A percentile compares a stretch with the other conserved stretches of the same genome.
Conservation (phyloP, 2,113 vertebrate genomes). For the Hipposideros armiger region DNA sequence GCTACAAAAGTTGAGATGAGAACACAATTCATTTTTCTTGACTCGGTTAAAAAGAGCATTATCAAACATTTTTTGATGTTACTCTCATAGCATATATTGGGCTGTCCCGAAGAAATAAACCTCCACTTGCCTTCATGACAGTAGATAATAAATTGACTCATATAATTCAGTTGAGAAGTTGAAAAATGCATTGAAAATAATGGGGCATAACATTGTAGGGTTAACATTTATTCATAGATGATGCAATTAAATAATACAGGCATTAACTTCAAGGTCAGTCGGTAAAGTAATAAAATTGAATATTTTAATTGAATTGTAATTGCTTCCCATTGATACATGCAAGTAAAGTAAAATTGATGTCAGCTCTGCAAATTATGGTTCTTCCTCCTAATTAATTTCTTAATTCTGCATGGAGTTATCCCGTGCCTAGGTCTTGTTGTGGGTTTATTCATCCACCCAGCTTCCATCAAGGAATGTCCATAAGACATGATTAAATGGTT, state of each 20-base stretch:
- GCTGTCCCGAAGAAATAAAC: conserved; percentile 83
- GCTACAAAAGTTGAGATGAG: conserved; percentile 70
- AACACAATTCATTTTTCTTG: conserved; percentile 69
- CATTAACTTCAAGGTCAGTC: conserved; percentile 92
- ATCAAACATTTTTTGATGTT: conserved; percentile 80
- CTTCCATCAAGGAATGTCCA: conserved; percentile 76
- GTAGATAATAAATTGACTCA: conserved; percentile 84
- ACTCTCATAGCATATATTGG: conserved; percentile 66
- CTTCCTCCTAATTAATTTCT: conserved; percentile 89
- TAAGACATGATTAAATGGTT: conserved; percentile 74
- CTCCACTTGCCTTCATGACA: conserved; percentile 82
- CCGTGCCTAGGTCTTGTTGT: conserved; percentile 84
- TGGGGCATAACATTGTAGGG: conserved; percentile 88
- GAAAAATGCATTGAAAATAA: conserved; percentile 89
- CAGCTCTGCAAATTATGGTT: conserved; percentile 87
- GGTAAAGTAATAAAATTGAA: conserved; percentile 90
- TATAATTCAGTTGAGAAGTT: conserved; percentile 85
- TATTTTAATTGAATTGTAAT: conserved; percentile 93
- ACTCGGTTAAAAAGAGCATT: conserved; percentile 78
- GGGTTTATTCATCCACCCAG: conserved; percentile 87
- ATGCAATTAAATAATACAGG: conserved; percentile 90
- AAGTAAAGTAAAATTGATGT: conserved; percentile 90
- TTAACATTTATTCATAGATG: conserved; percentile 90
- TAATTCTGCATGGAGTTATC: conserved; percentile 85
- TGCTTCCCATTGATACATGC: conserved; percentile 89